These are phyloP conservation scores for Noctua comes DNA, from an alignment of 2,888 invertebrate genomes.

Conservation along the genomic window DNA sequence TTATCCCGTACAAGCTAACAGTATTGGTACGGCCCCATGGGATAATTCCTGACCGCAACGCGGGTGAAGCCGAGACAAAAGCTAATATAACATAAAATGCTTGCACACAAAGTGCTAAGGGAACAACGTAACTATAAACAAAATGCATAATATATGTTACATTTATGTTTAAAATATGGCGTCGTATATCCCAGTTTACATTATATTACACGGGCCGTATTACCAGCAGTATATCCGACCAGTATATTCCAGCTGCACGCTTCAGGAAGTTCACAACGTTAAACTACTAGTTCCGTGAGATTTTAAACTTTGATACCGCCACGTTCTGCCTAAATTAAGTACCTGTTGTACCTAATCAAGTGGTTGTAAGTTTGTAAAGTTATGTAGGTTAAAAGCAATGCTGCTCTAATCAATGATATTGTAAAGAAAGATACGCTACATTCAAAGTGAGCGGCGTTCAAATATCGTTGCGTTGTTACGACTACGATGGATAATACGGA, in stretches of 20 bases:
- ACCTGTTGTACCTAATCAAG: conserved; percentile 54
- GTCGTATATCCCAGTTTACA: conserved; percentile 30
- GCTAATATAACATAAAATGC: conserved; percentile 4
- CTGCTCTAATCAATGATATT: not conserved
- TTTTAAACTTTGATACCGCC: conserved; percentile 52
- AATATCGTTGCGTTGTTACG: too few relatives aligned
- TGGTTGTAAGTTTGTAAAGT: conserved; percentile 26
- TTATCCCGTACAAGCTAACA: not conserved
- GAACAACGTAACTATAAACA: conserved; percentile 24
- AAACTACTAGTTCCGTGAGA: conserved; percentile 51
- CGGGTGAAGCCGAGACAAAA: not conserved
- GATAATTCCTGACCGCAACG: not conserved
- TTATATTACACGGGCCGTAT: conserved; percentile 28
- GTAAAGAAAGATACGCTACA: too few relatives aligned
- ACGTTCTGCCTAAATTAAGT: conserved; percentile 32
- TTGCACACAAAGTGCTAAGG: conserved; percentile 20
- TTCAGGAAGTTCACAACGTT: conserved; percentile 48
- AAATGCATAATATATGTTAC: conserved; percentile 18
- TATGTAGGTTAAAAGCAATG: conserved; percentile 34
- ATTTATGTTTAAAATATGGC: conserved; percentile 30
- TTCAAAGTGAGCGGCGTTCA: too few relatives aligned
- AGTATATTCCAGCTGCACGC: conserved; percentile 35
- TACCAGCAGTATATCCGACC: conserved; percentile 35
- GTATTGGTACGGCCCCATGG: not conserved
- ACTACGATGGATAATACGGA: too few relatives aligned